These are phyloP conservation scores for Oedothorax gibbosus DNA, from an alignment of 1,140 invertebrate species.

Conservation along the genomic window DNA sequence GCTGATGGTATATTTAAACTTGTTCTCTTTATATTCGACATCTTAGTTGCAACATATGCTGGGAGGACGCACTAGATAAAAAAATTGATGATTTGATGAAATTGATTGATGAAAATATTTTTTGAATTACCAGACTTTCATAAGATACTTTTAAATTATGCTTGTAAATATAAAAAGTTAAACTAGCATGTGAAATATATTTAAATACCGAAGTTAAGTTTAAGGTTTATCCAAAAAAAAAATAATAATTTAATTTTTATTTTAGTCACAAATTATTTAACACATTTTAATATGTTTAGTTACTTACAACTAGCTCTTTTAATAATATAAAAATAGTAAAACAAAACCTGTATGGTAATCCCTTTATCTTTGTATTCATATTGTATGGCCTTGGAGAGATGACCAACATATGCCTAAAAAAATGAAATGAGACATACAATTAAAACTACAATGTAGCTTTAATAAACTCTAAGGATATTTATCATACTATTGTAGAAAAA, in stretches of 20 bases:
- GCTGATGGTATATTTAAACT: conserved; percentile 84
- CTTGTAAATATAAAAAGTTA: no score
- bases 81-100: no score
- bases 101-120: no score
- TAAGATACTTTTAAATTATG: no score
- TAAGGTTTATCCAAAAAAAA: not conserved
- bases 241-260: not conserved
- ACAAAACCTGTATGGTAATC: conserved; percentile 75
- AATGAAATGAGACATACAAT: no score
- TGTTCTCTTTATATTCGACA: conserved; percentile 81
- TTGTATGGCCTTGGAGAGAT: conserved; percentile 83
- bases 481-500: no score
- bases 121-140: no score
- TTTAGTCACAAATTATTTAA: not conserved
- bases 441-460: no score
- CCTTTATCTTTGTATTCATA: conserved; percentile 84
- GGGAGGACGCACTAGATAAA: conserved; percentile 83
- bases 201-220: not conserved
- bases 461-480: no score
- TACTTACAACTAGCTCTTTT: no score
- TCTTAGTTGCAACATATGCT: conserved; percentile 90
- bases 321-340: not conserved
- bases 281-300: not conserved
- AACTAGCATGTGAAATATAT: no score
- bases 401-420: conserved; percentile 81